Conservation (phyloP, 2,888 invertebrate species). For the Parthenolecanium corni region DNA sequence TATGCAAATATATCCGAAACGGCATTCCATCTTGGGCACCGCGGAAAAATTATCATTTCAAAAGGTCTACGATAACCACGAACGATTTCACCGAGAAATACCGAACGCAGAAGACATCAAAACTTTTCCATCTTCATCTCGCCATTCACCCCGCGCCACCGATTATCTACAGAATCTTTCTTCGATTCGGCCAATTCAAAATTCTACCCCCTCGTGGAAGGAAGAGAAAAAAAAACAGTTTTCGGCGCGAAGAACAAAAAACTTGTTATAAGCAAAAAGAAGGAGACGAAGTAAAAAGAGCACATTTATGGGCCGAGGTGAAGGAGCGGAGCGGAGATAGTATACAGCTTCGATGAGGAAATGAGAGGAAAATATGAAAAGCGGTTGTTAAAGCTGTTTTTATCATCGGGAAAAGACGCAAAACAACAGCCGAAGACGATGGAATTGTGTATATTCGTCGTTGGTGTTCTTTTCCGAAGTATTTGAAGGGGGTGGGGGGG, state of each 20-base stretch:
- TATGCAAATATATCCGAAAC: too few species aligned
- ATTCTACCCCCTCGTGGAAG: background rate
- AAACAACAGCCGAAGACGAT: slow-evolving; percentile 2
- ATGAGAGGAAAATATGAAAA: slow-evolving; percentile 23
- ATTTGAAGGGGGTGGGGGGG: background rate
- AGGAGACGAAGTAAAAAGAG: background rate
- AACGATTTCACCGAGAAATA: too few species aligned
- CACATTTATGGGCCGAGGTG: background rate
- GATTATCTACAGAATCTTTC: too few species aligned
- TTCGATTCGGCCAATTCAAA: too few species aligned
- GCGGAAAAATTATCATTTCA: too few species aligned
- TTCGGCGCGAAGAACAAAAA: background rate
- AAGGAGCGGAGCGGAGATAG: background rate
- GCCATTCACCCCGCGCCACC: too few species aligned
- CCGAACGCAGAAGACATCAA: too few species aligned
- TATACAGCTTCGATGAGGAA: slow-evolving; percentile 3
- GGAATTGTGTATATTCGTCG: background rate
- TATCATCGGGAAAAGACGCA: slow-evolving; percentile 24
- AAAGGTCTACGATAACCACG: too few species aligned
- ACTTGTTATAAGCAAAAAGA: background rate
- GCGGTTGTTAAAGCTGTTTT: slow-evolving; percentile 28
- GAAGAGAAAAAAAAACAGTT: background rate
- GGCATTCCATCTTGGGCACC: too few species aligned
- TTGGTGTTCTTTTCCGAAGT: slow-evolving; percentile 8
- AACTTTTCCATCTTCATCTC: too few species aligned